A percentile compares a stretch with the other conserved stretches of the same genome.
These are phyloP conservation scores for Acutogordius australiensis DNA, from an alignment of 2,888 invertebrate genomes.

Conservation along the genomic window DNA sequence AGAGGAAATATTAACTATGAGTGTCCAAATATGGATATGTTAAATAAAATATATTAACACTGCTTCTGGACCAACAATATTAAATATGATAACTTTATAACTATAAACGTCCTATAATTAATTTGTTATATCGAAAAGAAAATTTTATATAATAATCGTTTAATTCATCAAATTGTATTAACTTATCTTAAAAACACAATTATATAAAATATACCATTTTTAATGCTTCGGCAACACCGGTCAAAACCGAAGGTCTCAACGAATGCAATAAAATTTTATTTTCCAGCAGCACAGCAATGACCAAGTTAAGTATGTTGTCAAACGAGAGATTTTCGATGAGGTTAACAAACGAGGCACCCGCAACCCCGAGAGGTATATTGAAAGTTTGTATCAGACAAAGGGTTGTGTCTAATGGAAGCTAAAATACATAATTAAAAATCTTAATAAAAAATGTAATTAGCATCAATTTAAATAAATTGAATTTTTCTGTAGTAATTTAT, in stretches of 20 bases:
- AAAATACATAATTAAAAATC: too few species aligned
- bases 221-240: constrained; percentile 82
- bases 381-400: constrained; percentile 70
- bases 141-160: too few species aligned
- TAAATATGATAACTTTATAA: too few species aligned
- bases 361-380: constrained; percentile 68
- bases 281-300: constrained; percentile 64
- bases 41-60: too few species aligned
- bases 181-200: too few species aligned
- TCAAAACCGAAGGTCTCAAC: constrained; percentile 63
- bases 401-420: constrained; percentile 28
- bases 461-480: too few species aligned
- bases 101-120: too few species aligned
- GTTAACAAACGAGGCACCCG: constrained; percentile 73
- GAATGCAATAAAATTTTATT: constrained; percentile 91
- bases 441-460: too few species aligned
- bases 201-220: constrained; percentile 32
- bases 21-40: constrained; percentile 33
- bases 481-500: too few species aligned
- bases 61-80: too few species aligned
- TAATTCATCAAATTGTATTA: too few species aligned
- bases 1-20: constrained; percentile 56
- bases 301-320: constrained; percentile 62
- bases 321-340: constrained; percentile 62
- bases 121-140: too few species aligned